Base-by-base conservation (phyloP, 2,797 vertebrate species). In the Eremophila alpestris region DNA sequence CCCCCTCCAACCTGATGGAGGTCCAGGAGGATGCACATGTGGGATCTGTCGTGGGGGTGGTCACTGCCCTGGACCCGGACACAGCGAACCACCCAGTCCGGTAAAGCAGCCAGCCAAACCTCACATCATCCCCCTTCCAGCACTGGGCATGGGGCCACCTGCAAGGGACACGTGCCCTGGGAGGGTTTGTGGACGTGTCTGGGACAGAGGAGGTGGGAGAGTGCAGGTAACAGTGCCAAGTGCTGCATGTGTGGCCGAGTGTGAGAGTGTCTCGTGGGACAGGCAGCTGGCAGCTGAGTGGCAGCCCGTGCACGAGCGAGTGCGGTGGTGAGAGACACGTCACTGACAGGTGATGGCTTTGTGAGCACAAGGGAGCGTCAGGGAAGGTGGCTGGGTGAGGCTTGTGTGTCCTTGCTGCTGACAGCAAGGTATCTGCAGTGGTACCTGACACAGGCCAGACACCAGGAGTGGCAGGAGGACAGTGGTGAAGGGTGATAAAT, bases 11-110 rank as follows among this genome's bases (percentile, higher is more conserved):
- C 48, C 93, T 98, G 91, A 98, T 99, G 98, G 99, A 99, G 95
- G 99, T 99, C 86, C 99, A 99, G 96, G 99, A 99, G 95, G 99
- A 99, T 1, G 98, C 98, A 7, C 98, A 98, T 20, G 95, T 99
- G 22, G 99, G 99, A 69, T 98, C 98, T 6, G 83, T 99, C n/a
- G 99, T 99, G 93, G 99, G 99, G 22, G 93, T 98, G 26, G 98
- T 99, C 96, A 98, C 98, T 0, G 99, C 99, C 43, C 98, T 97
- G 83, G 99, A 99, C 97, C 99, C 99, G 0, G 99, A 99, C 91
- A 97, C 98, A 73, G 98, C 98, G 9, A 99, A 98, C 80, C 98
- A 98, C 87, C 98, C 99, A 16, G 97, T 99, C 95, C 99, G 99
- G 99, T 99, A 98, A 98, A 81, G 48, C 43, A 32, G 16, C 41